A percentile compares a stretch with the other conserved stretches of the same genome.
These are phyloP conservation scores for Orussus abietinus DNA, from an alignment of 1,140 invertebrate genomes.

Conservation along the genomic window DNA sequence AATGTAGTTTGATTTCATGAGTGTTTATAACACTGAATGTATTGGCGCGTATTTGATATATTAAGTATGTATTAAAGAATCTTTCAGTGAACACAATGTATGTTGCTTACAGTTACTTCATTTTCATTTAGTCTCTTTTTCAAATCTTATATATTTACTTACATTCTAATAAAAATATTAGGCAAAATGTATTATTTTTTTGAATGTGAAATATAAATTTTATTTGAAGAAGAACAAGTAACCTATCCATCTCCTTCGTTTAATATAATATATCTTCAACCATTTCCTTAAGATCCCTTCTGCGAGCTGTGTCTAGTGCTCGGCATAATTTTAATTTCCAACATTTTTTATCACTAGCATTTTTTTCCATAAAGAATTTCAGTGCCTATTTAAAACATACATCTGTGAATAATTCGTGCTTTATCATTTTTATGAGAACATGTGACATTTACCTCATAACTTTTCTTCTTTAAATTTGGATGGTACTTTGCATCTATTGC, in stretches of 20 bases:
- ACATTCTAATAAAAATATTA: background rate
- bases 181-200: too few relatives aligned
- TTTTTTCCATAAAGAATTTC: slow-evolving; percentile 24
- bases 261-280: slow-evolving; percentile 27
- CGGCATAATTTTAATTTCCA: slow-evolving; percentile 35
- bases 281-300: slow-evolving; percentile 38
- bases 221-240: background rate
- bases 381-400: slow-evolving; percentile 28
- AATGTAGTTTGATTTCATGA: too few relatives aligned
- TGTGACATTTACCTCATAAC: slow-evolving; percentile 25
- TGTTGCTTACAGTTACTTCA: background rate
- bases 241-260: slow-evolving; percentile 6
- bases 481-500: slow-evolving; percentile 42
- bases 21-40: too few relatives aligned
- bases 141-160: background rate
- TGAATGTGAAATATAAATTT: too few relatives aligned
- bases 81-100: background rate
- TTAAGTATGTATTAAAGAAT: too few relatives aligned
- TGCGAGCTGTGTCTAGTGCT: slow-evolving; percentile 35
- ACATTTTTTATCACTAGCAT: slow-evolving; percentile 12
- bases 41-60: too few relatives aligned
- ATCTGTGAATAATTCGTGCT: slow-evolving; percentile 1
- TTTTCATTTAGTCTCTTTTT: background rate
- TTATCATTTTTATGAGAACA: slow-evolving; percentile 2
- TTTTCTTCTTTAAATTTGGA: slow-evolving; percentile 27